phyloP scores from a whole-genome alignment of 2,113 vertebrate species.

The Tympanuchus pallidicinctus region DNA sequence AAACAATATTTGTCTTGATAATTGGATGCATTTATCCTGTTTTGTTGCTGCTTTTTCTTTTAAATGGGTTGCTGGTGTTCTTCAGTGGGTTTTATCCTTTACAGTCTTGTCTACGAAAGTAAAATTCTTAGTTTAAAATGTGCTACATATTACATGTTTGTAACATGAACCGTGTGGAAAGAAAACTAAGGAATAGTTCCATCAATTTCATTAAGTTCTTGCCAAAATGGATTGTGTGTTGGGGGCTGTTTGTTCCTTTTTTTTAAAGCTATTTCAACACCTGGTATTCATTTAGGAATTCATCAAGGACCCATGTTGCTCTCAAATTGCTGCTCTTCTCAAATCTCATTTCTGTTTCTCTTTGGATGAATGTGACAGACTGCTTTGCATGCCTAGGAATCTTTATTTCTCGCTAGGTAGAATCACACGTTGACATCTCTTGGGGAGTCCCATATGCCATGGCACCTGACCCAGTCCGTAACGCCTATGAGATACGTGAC shows the following conservation, averaged over 20 bases:
- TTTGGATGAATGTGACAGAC: background rate
- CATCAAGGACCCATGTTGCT: background rate
- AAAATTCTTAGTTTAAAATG: background rate
- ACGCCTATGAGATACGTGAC: background rate
- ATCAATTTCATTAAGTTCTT: background rate
- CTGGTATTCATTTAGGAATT: conserved; percentile 26
- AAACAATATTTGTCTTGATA: conserved; percentile 71
- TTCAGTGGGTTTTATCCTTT: conserved; percentile 8
- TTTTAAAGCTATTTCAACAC: conserved; percentile 12
- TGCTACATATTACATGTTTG: background rate
- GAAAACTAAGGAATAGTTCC: background rate
- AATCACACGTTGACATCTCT: background rate
- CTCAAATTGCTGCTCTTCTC: conserved; percentile 3
- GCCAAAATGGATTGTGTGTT: background rate
- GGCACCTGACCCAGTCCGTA: conserved; percentile 10
- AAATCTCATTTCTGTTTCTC: background rate
- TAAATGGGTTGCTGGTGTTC: background rate
- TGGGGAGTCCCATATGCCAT: conserved; percentile 15
- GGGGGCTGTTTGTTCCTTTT: background rate
- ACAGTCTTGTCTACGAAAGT: background rate
- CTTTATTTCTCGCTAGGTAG: background rate
- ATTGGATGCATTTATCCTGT: conserved; percentile 61
- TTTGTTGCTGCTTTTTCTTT: conserved; percentile 32
- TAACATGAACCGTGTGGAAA: background rate
- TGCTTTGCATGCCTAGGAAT: background rate